These are phyloP conservation scores for Theonella swinhoei DNA, from an alignment of 37 sponge, comb jelly and placozoan genomes.

Conservation along the genomic window DNA sequence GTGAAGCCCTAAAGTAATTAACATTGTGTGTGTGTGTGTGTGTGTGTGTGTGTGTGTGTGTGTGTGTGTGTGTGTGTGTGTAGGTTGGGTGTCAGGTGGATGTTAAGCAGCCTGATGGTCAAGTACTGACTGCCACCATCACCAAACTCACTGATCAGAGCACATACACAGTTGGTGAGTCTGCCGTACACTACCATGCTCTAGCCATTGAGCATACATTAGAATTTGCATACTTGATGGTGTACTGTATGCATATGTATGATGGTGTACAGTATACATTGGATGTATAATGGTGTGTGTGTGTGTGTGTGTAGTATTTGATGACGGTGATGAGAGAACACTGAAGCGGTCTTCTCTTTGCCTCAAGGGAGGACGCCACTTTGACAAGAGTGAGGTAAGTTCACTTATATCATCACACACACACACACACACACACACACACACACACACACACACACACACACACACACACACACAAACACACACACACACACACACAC, in stretches of 20 bases:
- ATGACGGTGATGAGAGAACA: conserved; percentile 91
- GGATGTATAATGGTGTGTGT: too few species aligned
- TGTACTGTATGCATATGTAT: background rate
- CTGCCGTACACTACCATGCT: background rate
- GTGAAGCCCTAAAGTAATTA: too few species aligned
- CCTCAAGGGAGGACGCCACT: conserved; percentile 88
- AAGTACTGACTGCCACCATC: conserved; percentile 56
- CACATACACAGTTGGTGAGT: conserved; percentile 94
- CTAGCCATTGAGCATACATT: too few species aligned
- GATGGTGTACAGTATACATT: too few species aligned
- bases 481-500: background rate
- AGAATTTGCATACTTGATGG: too few species aligned
- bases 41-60: too few species aligned
- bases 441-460: background rate
- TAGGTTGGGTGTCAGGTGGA: conserved; percentile 80
- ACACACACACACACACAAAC: too few species aligned
- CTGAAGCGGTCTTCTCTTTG: conserved; percentile 85
- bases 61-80: too few species aligned
- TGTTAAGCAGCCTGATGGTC: conserved; percentile 73
- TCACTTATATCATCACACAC: background rate
- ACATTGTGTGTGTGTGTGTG: too few species aligned
- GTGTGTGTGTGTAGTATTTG: conserved; percentile 66
- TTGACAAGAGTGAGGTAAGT: conserved; percentile 84
- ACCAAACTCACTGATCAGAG: conserved; percentile 83
- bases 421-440: background rate